Percentiles rank a stretch among this genome's conserved stretches.
Conservation (phyloP, 1,140 invertebrate species). For the Chrysopa pallens region DNA sequence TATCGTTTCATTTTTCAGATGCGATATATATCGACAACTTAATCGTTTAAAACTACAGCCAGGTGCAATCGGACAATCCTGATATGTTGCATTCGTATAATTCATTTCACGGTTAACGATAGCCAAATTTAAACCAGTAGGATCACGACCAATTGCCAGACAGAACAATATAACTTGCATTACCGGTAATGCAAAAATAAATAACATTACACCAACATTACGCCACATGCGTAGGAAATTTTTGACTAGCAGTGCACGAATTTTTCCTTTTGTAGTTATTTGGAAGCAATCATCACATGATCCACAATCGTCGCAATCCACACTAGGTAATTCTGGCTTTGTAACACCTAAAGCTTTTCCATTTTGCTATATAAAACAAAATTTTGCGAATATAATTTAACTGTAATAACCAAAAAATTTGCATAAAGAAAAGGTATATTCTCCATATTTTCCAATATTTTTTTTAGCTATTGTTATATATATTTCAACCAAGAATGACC, state of each 20-base stretch:
- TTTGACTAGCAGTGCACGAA: slow-evolving; percentile 66
- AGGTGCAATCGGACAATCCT: slow-evolving; percentile 27
- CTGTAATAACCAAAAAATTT: no score
- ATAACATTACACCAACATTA: slow-evolving; percentile 75
- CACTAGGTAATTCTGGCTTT: slow-evolving; percentile 8
- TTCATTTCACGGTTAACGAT: slow-evolving; percentile 70
- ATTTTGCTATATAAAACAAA: neutral
- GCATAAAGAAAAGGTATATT: no score
- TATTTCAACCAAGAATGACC: no score
- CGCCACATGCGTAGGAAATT: slow-evolving; percentile 82
- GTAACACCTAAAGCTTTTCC: slow-evolving; percentile 4
- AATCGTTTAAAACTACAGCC: slow-evolving; percentile 46
- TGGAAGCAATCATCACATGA: slow-evolving; percentile 26
- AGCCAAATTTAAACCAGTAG: slow-evolving; percentile 61
- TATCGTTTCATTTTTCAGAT: slow-evolving; percentile 44
- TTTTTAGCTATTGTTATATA: no score
- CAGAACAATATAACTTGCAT: slow-evolving; percentile 90
- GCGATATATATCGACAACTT: slow-evolving; percentile 59
- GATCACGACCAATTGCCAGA: slow-evolving; percentile 81
- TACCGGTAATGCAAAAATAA: slow-evolving; percentile 80
- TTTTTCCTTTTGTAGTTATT: slow-evolving; percentile 18
- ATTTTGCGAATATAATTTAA: neutral
- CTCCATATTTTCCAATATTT: no score
- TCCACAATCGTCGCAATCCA: slow-evolving; percentile 16
- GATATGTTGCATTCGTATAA: slow-evolving; percentile 29